Evolutionary conservation across 2,888 invertebrate species (phyloP).

Genomic region (Allygus modestus): DNA sequence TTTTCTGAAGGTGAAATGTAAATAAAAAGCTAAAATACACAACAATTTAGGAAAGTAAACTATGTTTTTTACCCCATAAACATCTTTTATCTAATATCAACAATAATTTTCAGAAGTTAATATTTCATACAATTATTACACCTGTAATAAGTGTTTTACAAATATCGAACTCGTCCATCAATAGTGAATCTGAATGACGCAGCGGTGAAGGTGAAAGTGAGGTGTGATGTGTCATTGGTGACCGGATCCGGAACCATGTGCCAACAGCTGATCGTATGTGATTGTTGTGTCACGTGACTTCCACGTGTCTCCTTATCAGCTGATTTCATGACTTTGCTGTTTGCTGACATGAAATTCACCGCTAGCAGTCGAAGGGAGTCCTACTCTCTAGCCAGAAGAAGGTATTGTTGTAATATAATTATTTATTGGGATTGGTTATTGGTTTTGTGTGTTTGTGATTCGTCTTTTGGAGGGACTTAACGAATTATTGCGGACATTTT

Average conservation of each 20-base stretch:
- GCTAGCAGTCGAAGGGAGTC: constrained; percentile 68
- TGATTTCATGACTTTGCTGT: constrained; percentile 34
- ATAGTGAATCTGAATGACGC: background rate
- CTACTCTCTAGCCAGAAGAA: constrained; percentile 68
- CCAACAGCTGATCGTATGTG: constrained; percentile 18
- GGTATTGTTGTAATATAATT: constrained; percentile 60
- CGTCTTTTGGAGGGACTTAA: too few relatives aligned
- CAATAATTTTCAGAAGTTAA: background rate
- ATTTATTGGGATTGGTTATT: background rate
- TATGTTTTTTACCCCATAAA: constrained; percentile 20
- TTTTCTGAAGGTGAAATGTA: too few relatives aligned
- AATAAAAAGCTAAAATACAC: too few relatives aligned
- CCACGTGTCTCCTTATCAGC: constrained; percentile 12
- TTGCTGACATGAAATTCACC: constrained; percentile 69
- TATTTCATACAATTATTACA: background rate
- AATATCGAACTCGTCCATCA: too few relatives aligned
- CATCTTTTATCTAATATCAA: background rate
- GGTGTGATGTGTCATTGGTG: background rate
- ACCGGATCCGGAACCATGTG: constrained; percentile 11
- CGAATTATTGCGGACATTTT: too few relatives aligned
- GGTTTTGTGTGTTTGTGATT: too few relatives aligned
- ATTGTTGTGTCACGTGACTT: constrained; percentile 25
- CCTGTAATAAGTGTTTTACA: background rate
- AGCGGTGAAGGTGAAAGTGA: background rate
- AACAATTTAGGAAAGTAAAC: too few relatives aligned